Base-by-base conservation (phyloP, 2,113 vertebrate genomes). In the Archocentrus centrarchus region DNA sequence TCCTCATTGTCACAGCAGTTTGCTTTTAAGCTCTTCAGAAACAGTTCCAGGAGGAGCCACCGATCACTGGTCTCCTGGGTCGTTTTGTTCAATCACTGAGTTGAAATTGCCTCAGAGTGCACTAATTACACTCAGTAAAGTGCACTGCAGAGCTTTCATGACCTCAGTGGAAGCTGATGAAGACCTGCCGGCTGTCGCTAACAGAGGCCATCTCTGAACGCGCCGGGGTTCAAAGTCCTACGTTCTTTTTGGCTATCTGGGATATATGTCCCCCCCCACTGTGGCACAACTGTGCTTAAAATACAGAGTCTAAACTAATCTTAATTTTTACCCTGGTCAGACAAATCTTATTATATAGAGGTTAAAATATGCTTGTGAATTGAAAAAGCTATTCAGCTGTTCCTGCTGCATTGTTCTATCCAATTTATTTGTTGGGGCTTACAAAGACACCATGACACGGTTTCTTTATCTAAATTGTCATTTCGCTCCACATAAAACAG, bases 51-150 rank as follows among this genome's bases (percentile, higher is more conserved):
- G 64, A 90, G 80, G 79, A 90, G 86, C 39, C 86, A 79, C 27
- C 37, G 11, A 86, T 82, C 86, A 89, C 59, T 30, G 44, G 82
- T 86, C 92, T 92, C 90, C 57, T 5, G 86, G 91, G 93, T 91
- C 82, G 59, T 79, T 81, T 92, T 82, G 87, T 91, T 90, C 88
- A 92, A 86, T 90, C 88, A 89, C 85, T 81, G 78, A 86, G 86
- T 85, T 82, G 77, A 92, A 91, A 85, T 82, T 84, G 90, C 86
- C 73, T 82, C 82, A 63, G 59, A 91, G 84, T 82, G 88, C 88
- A 82, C 84, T 86, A 92, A 91, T 89, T 91, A 90, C 78, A 89
- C 81, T 75, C 79, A 9, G 59, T 82, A 87, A 93, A 91, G 88
- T 91, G 87, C 83, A 84, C 60, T 81, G 81, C 84, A 85, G 80